phyloP scores from a whole-genome alignment of 2,888 invertebrate genomes.

The Branchipolynoe longqiensis region DNA sequence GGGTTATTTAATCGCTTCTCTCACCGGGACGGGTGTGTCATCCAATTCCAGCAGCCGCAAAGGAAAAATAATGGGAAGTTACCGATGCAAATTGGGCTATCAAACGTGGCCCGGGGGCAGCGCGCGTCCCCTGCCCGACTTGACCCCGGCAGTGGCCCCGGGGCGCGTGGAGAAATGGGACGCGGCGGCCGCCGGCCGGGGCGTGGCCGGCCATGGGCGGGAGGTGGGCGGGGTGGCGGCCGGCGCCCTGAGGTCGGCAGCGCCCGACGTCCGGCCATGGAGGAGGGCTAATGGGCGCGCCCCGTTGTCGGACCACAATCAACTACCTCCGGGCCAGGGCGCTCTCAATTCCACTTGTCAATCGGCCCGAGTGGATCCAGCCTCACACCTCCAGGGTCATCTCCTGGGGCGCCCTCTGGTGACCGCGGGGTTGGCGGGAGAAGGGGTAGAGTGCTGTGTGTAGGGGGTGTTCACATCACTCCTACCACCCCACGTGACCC shows the following conservation, averaged over 20 bases:
- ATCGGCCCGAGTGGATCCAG: constrained; percentile 43
- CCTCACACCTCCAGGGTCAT: neutral
- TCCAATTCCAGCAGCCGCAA: constrained; percentile 51
- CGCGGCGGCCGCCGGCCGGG: neutral
- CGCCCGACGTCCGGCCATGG: neutral
- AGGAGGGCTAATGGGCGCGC: constrained; percentile 40
- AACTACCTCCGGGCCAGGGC: constrained; percentile 44
- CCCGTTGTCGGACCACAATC: constrained; percentile 47
- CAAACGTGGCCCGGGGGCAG: constrained; percentile 52
- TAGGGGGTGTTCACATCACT: neutral
- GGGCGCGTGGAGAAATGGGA: constrained; percentile 37
- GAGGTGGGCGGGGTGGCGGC: neutral
- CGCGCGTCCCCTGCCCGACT: neutral
- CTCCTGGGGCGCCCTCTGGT: neutral
- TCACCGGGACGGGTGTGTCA: constrained; percentile 40
- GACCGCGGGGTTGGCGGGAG: neutral
- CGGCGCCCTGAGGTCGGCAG: too few species aligned
- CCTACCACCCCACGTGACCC: neutral
- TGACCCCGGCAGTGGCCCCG: constrained; percentile 19
- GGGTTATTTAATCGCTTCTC: constrained; percentile 54
- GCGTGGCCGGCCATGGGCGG: neutral
- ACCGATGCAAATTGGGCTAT: constrained; percentile 60
- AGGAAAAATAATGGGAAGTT: constrained; percentile 61
- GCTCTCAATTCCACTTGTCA: constrained; percentile 58
- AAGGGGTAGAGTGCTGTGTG: neutral